Evolutionary conservation across 2,113 vertebrate genomes (phyloP).

Genomic region (Isurus oxyrinchus): DNA sequence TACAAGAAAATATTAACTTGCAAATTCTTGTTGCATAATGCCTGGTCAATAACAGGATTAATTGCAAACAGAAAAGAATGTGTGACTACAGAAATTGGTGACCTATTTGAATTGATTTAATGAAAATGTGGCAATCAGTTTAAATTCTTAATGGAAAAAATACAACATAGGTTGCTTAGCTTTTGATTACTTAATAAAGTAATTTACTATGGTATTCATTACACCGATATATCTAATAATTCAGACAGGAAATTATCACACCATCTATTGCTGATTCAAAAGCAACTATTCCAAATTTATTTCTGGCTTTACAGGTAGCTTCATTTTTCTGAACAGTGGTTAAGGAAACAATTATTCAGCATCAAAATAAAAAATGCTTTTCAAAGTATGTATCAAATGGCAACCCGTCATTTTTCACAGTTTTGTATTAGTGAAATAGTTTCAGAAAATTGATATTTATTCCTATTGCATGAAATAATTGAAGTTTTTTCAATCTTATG

Average conservation of each 20-base stretch:
- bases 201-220: neutral
- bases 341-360: constrained; percentile 33
- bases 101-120: neutral
- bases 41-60: neutral
- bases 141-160: neutral
- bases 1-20: neutral
- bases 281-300: constrained; percentile 52
- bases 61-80: neutral
- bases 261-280: constrained; percentile 45
- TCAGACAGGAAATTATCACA: constrained; percentile 40
- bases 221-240: constrained; percentile 39
- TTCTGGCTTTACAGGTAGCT: constrained; percentile 46
- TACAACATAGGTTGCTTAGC: neutral
- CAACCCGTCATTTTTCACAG: neutral
- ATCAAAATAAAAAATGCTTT: constrained; percentile 33
- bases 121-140: neutral
- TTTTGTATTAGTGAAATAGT: constrained; percentile 16
- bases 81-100: neutral
- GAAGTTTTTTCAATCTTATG: neutral
- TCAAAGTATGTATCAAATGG: neutral
- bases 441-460: constrained; percentile 39
- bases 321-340: constrained; percentile 36
- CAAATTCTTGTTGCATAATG: neutral
- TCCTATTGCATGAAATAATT: neutral
- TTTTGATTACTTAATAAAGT: neutral